These are phyloP conservation scores for Zaprionus camerounensis DNA, from an alignment of 1,140 invertebrate genomes.

Conservation along the genomic window DNA sequence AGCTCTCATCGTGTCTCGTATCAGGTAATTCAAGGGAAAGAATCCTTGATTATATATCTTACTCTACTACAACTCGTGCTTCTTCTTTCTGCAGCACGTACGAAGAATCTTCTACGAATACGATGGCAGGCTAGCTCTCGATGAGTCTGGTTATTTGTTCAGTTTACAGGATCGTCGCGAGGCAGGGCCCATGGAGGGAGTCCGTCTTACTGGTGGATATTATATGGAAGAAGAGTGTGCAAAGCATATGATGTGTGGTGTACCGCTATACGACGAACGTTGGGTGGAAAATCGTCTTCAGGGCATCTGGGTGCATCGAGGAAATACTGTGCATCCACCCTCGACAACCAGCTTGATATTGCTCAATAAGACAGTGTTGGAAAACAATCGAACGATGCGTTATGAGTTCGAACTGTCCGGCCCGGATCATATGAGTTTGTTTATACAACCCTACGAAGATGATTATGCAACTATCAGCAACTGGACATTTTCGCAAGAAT, in stretches of 20 bases:
- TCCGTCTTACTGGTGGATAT: conserved; percentile 85
- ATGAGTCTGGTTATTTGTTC: conserved; percentile 89
- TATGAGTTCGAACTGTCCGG: conserved; percentile 15
- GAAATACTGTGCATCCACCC: conserved; percentile 13
- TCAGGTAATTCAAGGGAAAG: conserved; percentile 86
- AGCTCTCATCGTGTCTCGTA: conserved; percentile 87
- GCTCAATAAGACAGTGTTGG: conserved; percentile 24
- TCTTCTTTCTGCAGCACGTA: conserved; percentile 85
- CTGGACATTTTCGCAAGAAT: conserved; percentile 28
- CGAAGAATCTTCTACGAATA: conserved; percentile 86
- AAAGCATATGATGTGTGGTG: conserved; percentile 88
- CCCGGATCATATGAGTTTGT: conserved; percentile 29
- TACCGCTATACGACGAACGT: conserved; percentile 88
- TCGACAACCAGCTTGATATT: not conserved
- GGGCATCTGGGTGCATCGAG: conserved; percentile 41
- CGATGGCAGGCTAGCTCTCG: conserved; percentile 84
- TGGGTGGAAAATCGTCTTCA: conserved; percentile 23
- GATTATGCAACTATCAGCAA: conserved; percentile 22
- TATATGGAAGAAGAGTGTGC: conserved; percentile 86
- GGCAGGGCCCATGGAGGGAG: conserved; percentile 85
- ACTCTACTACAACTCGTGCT: not conserved
- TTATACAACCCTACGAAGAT: conserved; percentile 25
- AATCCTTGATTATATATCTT: not conserved
- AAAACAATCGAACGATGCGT: conserved; percentile 12
- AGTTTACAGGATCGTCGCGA: conserved; percentile 89